Base-by-base conservation (phyloP, 2,888 invertebrate genomes). In the Muscina levida region DNA sequence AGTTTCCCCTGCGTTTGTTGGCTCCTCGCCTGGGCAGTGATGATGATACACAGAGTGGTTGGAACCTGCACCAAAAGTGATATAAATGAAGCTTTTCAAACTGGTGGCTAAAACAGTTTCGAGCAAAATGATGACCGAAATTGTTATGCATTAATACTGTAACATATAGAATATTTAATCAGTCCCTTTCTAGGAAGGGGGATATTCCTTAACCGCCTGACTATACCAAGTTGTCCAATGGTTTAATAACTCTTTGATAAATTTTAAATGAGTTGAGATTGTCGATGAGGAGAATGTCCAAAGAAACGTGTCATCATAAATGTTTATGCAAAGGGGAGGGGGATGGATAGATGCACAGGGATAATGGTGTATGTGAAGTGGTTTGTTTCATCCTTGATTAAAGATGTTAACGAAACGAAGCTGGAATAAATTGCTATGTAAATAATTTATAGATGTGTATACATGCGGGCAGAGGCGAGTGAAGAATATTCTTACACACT, bases 71-170 rank as follows among this genome's bases (percentile, higher is more conserved):
- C 1, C 10, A 22, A 48, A 48, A 24, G 24, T 53, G 22, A 24
- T 11, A 53, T 53, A 53, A 53, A 22, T 53, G 53, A 53, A 8
- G 53, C 22, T 53, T 53, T 53, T 53, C 22, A 53, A 31, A 48
- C 8, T 1, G 5, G 6, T 22, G 5, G 24, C 1, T 53, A 31
- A 13, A 24, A 24, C 22, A 24, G 48, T 46, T 17, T 19, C 3
- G 4, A 48, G 48, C 8, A 5, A 48, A 5, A 48, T 48, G 15
- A 17, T 48, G 53, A 13, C 10, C 24, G 24, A 53, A 24, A 53
- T 2, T 22, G 19, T 53, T 24, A 24, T 53, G 53, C 11, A 53
- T 53, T 5, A 31, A 31, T 31, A 31, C 31, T 31, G 31, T 5
- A 31, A 31, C 31, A 31, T 31, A 31, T 31, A 31, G 31, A 31